Evolutionary conservation across 37 sponge, comb jelly and placozoan species (phyloP).

Genomic region (Crambe crambe): DNA sequence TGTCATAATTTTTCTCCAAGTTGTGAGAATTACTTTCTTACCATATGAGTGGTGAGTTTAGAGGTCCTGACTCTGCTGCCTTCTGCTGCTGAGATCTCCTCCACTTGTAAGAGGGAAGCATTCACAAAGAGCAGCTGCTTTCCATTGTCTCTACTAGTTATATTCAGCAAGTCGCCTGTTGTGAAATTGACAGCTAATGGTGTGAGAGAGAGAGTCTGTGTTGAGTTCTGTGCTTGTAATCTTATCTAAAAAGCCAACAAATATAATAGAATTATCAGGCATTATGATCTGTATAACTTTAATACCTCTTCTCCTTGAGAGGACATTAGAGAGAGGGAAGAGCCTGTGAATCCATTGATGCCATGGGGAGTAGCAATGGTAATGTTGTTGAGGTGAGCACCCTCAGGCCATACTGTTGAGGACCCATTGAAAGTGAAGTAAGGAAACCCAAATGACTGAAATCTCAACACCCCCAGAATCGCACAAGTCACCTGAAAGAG

Average conservation of each 20-base stretch:
- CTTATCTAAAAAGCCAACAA: too few species aligned
- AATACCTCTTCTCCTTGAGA: background rate
- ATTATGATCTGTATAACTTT: too few species aligned
- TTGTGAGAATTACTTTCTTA: too few species aligned
- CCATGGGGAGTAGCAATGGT: slow-evolving; percentile 1
- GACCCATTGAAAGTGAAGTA: slow-evolving; percentile 33
- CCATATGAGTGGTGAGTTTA: background rate
- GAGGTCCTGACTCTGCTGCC: background rate
- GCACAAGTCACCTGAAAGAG: slow-evolving; percentile 45
- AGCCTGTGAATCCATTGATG: background rate
- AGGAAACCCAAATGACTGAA: slow-evolving; percentile 19
- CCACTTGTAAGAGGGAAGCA: background rate
- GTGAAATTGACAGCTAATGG: background rate
- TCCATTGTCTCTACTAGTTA: background rate
- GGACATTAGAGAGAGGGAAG: background rate
- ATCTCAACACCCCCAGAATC: slow-evolving; percentile 41
- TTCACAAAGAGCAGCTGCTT: background rate
- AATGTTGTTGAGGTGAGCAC: slow-evolving; percentile 23
- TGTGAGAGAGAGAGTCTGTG: background rate
- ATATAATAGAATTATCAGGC: too few species aligned
- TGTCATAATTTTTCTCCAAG: background rate
- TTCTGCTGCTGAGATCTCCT: background rate
- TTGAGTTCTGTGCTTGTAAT: background rate
- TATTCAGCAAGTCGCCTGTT: background rate
- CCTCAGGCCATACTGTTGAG: slow-evolving; percentile 20